Percentiles rank a stretch among this genome's conserved stretches.
Conservation (phyloP, 2,888 invertebrate species). For the Vanessa cardui region DNA sequence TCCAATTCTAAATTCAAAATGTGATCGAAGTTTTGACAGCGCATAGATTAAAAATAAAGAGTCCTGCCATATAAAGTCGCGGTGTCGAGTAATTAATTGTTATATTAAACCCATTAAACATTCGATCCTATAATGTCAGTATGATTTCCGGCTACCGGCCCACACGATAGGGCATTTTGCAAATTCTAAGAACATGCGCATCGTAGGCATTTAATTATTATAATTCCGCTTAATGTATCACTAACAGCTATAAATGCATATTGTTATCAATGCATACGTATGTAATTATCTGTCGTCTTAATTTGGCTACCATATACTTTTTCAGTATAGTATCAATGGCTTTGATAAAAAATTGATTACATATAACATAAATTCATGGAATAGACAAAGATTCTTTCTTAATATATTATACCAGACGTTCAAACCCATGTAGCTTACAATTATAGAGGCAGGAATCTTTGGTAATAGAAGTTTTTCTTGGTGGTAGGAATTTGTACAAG, state of each 20-base stretch:
- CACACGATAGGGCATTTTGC: slow-evolving; percentile 34
- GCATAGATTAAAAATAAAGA: too few relatives aligned
- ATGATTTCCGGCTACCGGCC: slow-evolving; percentile 46
- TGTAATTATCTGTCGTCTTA: background rate
- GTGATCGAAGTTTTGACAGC: background rate
- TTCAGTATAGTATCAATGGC: too few relatives aligned
- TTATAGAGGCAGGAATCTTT: too few relatives aligned
- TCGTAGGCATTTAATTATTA: slow-evolving; percentile 22
- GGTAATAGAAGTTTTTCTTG: too few relatives aligned
- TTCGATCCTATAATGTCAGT: slow-evolving; percentile 38
- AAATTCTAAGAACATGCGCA: slow-evolving; percentile 22
- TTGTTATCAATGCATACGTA: background rate
- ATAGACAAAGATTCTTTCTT: too few relatives aligned
- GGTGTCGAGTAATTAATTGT: slow-evolving; percentile 24
- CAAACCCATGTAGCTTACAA: too few relatives aligned
- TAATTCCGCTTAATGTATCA: slow-evolving; percentile 26
- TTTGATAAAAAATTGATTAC: too few relatives aligned
- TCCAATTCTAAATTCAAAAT: too few relatives aligned
- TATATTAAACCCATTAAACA: slow-evolving; percentile 35
- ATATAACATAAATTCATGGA: too few relatives aligned
- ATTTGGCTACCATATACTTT: background rate
- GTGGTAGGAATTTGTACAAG: too few relatives aligned
- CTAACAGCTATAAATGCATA: background rate
- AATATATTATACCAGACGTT: too few relatives aligned
- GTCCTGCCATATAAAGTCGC: background rate